Evolutionary conservation across 2,113 vertebrate species (phyloP).

Genomic region (Diadophis punctatus): DNA sequence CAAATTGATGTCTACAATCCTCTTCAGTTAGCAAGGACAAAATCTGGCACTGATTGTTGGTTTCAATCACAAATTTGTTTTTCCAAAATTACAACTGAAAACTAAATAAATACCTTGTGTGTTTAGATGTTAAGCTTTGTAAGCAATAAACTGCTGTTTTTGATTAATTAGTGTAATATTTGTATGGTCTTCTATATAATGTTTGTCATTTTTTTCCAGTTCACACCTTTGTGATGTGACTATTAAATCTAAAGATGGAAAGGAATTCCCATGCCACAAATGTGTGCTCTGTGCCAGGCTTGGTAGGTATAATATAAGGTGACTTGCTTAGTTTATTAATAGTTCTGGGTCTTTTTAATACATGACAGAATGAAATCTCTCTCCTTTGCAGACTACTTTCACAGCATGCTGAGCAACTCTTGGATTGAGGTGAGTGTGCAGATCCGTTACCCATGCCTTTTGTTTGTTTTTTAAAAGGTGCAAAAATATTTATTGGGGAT

Average conservation of each 20-base stretch:
- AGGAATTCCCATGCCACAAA: conserved; percentile 94
- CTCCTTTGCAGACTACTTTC: conserved; percentile 88
- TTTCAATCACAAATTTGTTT: not conserved
- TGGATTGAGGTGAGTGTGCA: conserved; percentile 90
- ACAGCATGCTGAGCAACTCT: conserved; percentile 93
- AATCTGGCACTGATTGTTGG: not conserved
- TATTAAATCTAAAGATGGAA: conserved; percentile 89
- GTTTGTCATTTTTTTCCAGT: conserved; percentile 63
- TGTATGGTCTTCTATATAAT: not conserved
- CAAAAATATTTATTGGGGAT: conserved; percentile 4
- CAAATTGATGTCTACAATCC: not conserved
- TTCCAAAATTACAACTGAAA: not conserved
- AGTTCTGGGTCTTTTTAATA: conserved; percentile 27
- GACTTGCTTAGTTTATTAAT: conserved; percentile 17
- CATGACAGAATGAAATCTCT: conserved; percentile 47
- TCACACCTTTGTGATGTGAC: conserved; percentile 89
- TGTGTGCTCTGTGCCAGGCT: conserved; percentile 94
- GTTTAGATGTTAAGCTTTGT: not conserved
- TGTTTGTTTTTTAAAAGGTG: not conserved
- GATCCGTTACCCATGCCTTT: not conserved
- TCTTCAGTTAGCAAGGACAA: not conserved
- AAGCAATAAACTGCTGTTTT: not conserved
- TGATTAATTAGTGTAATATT: not conserved
- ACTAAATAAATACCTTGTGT: not conserved
- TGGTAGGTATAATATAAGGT: conserved; percentile 70